A percentile compares a stretch with the other conserved stretches of the same genome.
Conservation (phyloP, 2,797 vertebrate species). For the Calcarius lapponicus region DNA sequence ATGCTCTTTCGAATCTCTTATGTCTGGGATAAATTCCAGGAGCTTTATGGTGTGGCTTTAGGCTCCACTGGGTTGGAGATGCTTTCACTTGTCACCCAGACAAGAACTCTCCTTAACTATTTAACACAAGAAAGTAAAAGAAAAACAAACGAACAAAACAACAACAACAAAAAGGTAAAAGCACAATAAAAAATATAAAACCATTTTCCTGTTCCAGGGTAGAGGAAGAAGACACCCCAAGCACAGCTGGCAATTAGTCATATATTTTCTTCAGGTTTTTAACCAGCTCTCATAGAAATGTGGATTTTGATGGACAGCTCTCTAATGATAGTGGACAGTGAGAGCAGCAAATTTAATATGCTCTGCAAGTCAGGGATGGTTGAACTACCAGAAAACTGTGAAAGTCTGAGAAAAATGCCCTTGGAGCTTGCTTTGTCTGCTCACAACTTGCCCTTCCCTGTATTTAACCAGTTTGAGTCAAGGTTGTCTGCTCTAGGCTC, state of each 20-base stretch:
- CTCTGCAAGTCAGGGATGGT: not conserved
- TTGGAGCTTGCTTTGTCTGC: constrained; percentile 21
- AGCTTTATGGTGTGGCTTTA: not conserved
- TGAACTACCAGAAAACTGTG: constrained; percentile 18
- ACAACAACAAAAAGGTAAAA: not conserved
- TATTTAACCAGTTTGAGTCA: not conserved
- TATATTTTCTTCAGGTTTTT: not conserved
- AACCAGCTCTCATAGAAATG: not conserved
- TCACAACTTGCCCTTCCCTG: not conserved
- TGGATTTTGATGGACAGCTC: not conserved
- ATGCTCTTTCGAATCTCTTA: not conserved
- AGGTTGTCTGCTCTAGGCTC: not conserved
- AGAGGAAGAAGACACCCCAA: not conserved
- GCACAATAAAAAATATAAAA: not conserved
- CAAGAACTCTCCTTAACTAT: not conserved
- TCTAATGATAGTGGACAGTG: not conserved
- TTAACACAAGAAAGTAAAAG: not conserved
- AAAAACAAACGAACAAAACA: not conserved
- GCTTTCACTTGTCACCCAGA: not conserved
- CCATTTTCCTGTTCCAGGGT: not conserved
- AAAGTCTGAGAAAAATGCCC: constrained; percentile 24
- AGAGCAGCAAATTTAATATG: constrained; percentile 26
- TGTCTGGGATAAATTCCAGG: not conserved
- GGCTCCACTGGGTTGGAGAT: not conserved
- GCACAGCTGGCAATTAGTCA: not conserved